Base-by-base conservation (phyloP, 2,888 invertebrate species). In the Mayetiola destructor region DNA sequence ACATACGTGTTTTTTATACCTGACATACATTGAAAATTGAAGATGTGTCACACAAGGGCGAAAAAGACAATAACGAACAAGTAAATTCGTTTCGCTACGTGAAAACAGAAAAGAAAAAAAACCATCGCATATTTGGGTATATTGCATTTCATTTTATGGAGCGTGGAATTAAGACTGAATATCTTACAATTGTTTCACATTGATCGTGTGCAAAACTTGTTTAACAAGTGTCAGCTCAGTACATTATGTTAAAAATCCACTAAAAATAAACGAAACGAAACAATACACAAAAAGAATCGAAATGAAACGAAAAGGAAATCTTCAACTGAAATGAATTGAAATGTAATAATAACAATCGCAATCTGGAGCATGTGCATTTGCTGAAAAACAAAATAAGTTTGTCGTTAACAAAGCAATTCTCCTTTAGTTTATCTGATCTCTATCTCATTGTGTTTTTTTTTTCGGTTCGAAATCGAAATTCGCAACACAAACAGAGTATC, bases 21-120 rank as follows among this genome's bases (percentile, higher is more conserved):
- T 48, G 48, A 27, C 27, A 48, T n/a, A 48, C n/a, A 48, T 48
- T 16, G n/a, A n/a, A 23, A 48, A 48, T 48, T 48, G 48, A 48
- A 48, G 48, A 48, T 27, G 48, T 48, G 48, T 48, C 48, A 48
- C 48, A 12, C n/a, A 23, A n/a, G 27, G 16, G 27, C 27, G 23
- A 27, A 27, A 12, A 27, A 48, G 21, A 42, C 23, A 32, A 39
- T 39, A 18, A 18, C 32, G 8, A 10, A 9, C 10, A 6, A 10
- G 6, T 32, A 10, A 6, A 12, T 39, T 8, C 39, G 18, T 39
- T 39, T 39, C 39, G 18, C 39, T 39, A 6, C 18, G 20, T 36
- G 5, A n/a, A n/a, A n/a, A n/a, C n/a, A n/a, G 36, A n/a, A 36
- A 12, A 12, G 32, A 32, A 12, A 32, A 32, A 32, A 9, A 32